Base-by-base conservation (phyloP, 30 jellyfish, hydroid and myxozoan species). In the Chironex yamaguchii region DNA sequence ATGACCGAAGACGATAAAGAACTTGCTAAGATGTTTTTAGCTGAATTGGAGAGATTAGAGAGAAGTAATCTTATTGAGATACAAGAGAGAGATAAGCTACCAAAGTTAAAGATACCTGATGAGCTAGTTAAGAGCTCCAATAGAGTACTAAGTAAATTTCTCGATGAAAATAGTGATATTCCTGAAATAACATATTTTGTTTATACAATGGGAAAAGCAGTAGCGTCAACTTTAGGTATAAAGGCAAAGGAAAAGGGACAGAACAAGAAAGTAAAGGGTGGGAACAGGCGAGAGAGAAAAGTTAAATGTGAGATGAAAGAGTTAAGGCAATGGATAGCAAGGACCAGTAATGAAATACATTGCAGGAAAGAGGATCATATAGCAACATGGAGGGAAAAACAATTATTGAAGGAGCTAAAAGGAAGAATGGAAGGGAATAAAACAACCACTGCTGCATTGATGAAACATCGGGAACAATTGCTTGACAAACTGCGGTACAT, bases 371-470 rank as follows among this genome's bases (percentile, higher is more conserved):
- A 21, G 42, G 22, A 63, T 23, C 32, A 36, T 20, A 63, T 3
- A 63, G 76, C 76, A 23, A 63, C 76, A 63, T 21, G 42, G 76
- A 63, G 27, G 42, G 76, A 63, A 63, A 63, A 63, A n/a, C n/a
- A 23, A 1, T 21, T 63, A 1, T 9, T 63, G 42, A 23, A 63
- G 42, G 76, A 1, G 42, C 76, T 63, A 63, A 23, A 27, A 63
- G 76, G 14, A 63, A 21, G 76, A 27, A 27, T 27, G 1, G 34
- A 2, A 23, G 48, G 42, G 42, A 23, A 63, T 21, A 23, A 21
- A 27, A 63, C 32, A 21, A 63, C 48, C 32, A 63, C 32, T 28
- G 29, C 32, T 2, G 76, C 32, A 21, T 27, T 63, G 76, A 27
- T 63, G 42, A 23, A 20, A 27, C 48, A 21, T 23, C 32, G 42